These are phyloP conservation scores for Drosophila borealis DNA, from an alignment of 2,888 invertebrate species.

Conservation along the genomic window DNA sequence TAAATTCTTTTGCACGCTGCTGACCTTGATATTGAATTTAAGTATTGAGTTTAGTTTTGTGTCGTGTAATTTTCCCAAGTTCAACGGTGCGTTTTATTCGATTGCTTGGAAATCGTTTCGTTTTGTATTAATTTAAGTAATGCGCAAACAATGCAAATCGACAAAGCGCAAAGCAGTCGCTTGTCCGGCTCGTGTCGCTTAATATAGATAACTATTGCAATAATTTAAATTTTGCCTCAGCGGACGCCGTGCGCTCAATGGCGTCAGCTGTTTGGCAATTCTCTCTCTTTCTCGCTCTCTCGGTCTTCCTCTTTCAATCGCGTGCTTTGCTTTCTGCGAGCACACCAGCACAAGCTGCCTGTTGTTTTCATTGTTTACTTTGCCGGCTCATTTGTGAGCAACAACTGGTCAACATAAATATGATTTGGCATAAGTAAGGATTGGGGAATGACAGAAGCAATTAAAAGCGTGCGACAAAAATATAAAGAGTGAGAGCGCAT, in stretches of 20 bases:
- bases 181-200: constrained; percentile 41
- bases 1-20: constrained; percentile 11
- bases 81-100: constrained; percentile 65
- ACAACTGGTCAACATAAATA: constrained; percentile 27
- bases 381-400: constrained; percentile 61
- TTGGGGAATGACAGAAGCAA: constrained; percentile 30
- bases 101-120: constrained; percentile 36
- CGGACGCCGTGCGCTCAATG: constrained; percentile 39
- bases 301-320: constrained; percentile 14
- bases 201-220: constrained; percentile 48
- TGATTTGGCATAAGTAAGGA: constrained; percentile 23
- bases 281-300: constrained; percentile 14
- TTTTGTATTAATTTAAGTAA: constrained; percentile 25
- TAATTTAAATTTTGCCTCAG: constrained; percentile 43
- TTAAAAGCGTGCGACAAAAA: constrained; percentile 30
- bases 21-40: constrained; percentile 64
- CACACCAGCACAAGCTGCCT: constrained; percentile 1
- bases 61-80: constrained; percentile 23
- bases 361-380: constrained; percentile 52
- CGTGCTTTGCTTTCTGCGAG: not conserved
- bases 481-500: constrained; percentile 12
- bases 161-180: constrained; percentile 6
- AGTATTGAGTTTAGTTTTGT: constrained; percentile 24
- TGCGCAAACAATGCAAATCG: constrained; percentile 19
- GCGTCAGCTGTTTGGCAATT: constrained; percentile 59